A percentile compares a stretch with the other conserved stretches of the same genome.
Evolutionary conservation across 2,113 vertebrate species (phyloP).

Genomic region (Ictalurus punctatus): DNA sequence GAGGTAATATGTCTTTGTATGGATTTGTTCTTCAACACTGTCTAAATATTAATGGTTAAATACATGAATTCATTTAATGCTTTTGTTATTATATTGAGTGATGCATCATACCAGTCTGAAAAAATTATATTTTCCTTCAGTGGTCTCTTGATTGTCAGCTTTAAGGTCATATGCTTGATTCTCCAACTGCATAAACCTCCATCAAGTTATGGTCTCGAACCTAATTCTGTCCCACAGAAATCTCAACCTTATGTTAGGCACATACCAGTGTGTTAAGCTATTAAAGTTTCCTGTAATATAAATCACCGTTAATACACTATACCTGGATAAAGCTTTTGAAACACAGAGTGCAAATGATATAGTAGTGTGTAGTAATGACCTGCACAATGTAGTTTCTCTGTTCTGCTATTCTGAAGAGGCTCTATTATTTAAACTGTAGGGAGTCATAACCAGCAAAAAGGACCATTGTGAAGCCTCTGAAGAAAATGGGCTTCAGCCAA

Average conservation of each 20-base stretch:
- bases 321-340: conserved; percentile 11
- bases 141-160: neutral
- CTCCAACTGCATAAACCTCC: neutral
- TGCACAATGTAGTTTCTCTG: conserved; percentile 9
- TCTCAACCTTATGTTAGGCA: neutral
- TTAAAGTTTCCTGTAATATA: neutral
- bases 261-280: neutral
- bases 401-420: conserved; percentile 35
- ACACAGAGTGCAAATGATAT: conserved; percentile 3
- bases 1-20: neutral
- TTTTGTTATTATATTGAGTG: conserved; percentile 32
- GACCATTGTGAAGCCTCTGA: conserved; percentile 47
- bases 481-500: conserved; percentile 52
- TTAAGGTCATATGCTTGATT: neutral
- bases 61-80: neutral
- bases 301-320: neutral
- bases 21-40: no score
- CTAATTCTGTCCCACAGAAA: neutral
- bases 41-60: no score
- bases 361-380: neutral
- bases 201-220: neutral
- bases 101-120: conserved; percentile 40
- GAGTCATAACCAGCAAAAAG: conserved; percentile 42
- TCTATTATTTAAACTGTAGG: conserved; percentile 44
- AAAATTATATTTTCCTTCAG: conserved; percentile 34